Percentiles rank a stretch among this genome's conserved stretches.
phyloP scores from a whole-genome alignment of 2,888 invertebrate species.

The Netelia inedita region DNA sequence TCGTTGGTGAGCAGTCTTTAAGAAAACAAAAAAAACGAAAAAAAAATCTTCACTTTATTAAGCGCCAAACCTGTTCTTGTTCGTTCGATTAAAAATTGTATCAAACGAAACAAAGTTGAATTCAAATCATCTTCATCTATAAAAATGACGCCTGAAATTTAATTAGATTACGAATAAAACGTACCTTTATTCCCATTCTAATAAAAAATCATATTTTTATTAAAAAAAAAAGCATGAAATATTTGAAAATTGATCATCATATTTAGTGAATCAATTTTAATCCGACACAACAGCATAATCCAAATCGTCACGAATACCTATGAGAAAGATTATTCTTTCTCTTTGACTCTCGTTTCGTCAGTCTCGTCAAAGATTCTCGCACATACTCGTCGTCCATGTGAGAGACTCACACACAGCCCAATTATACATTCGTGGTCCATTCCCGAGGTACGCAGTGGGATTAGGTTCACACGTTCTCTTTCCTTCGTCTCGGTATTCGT shows the following conservation, averaged over 20 bases:
- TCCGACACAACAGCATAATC: not conserved
- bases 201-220: too few species aligned
- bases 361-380: not conserved
- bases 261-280: not conserved
- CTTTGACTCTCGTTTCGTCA: slow-evolving; percentile 3
- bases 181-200: too few species aligned
- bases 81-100: not conserved
- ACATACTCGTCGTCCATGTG: not conserved
- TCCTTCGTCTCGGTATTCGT: slow-evolving; percentile 27
- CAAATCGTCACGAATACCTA: not conserved
- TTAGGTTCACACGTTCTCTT: slow-evolving; percentile 59
- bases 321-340: not conserved
- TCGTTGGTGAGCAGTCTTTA: not conserved
- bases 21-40: not conserved
- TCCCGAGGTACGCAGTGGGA: slow-evolving; percentile 35
- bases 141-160: too few species aligned
- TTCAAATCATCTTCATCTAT: too few species aligned
- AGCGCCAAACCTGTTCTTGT: not conserved
- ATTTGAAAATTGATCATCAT: not conserved
- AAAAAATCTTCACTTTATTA: not conserved
- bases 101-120: too few species aligned
- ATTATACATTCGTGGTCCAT: slow-evolving; percentile 33
- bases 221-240: too few species aligned
- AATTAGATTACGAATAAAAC: too few species aligned
- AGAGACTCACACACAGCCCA: slow-evolving; percentile 4